Evolutionary conservation across 2,113 vertebrate genomes (phyloP).

Genomic region (Todiramphus chloris): DNA sequence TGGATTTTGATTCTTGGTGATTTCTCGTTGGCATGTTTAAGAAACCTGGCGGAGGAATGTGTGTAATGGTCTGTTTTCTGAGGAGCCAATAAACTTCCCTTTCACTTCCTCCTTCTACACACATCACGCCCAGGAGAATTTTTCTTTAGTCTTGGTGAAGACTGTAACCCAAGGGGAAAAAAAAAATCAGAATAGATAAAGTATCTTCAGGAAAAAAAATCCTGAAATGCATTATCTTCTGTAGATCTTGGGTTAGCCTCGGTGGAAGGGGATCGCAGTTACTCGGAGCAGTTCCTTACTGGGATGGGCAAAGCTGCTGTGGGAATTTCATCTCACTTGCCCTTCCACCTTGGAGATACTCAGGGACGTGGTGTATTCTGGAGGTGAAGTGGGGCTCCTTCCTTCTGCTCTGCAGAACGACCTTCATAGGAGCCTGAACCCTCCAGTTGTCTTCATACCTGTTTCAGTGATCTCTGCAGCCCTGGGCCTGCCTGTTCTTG

Average conservation of each 20-base stretch:
- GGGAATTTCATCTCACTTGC: not conserved
- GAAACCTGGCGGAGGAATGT: not conserved
- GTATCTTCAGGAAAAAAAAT: not conserved
- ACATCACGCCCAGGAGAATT: not conserved
- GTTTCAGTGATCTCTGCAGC: not conserved
- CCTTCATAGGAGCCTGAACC: not conserved
- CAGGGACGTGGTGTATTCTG: not conserved
- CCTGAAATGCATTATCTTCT: not conserved
- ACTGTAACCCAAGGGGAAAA: not conserved
- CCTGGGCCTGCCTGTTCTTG: not conserved
- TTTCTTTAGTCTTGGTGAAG: not conserved
- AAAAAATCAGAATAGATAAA: not conserved
- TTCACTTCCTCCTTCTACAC: not conserved
- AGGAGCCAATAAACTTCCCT: not conserved
- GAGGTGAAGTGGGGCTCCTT: not conserved
- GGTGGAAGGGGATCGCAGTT: not conserved
- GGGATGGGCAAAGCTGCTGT: not conserved
- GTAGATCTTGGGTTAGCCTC: not conserved
- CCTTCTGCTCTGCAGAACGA: not conserved
- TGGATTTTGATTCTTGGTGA: not conserved
- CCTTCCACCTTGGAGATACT: not conserved
- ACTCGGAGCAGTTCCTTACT: not conserved
- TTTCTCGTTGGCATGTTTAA: not conserved
- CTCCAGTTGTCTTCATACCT: not conserved
- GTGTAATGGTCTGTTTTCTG: rapidly evolving